phyloP scores from a whole-genome alignment of 2,888 invertebrate species.

The Napeogenes sylphis region DNA sequence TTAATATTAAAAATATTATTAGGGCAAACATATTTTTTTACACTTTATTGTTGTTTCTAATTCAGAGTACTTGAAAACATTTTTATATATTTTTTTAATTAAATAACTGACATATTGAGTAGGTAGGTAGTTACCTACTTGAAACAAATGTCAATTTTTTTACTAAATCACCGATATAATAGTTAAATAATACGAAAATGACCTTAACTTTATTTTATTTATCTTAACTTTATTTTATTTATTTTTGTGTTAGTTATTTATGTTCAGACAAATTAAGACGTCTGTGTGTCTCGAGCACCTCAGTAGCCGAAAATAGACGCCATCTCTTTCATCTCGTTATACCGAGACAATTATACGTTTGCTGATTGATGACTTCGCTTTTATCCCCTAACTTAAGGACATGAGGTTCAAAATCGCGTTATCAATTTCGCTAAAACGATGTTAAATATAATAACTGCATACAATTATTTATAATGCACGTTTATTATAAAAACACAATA shows the following conservation, averaged over 20 bases:
- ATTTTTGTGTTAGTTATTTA: not conserved
- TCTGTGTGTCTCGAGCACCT: conserved; percentile 41
- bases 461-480: not conserved
- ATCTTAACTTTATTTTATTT: no score
- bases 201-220: no score
- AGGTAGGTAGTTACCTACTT: no score
- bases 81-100: no score
- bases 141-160: no score
- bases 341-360: conserved; percentile 61
- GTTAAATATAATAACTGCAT: conserved; percentile 11
- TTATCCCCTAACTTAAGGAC: conserved; percentile 49
- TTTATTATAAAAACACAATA: not conserved
- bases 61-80: no score
- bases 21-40: no score
- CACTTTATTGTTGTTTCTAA: no score
- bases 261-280: not conserved
- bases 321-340: conserved; percentile 73
- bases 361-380: conserved; percentile 62
- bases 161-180: no score
- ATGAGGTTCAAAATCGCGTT: conserved; percentile 51
- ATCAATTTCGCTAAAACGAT: conserved; percentile 29
- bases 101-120: no score
- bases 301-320: conserved; percentile 56
- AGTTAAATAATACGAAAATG: no score
- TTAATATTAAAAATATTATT: no score